phyloP scores from a whole-genome alignment of 2,113 vertebrate species.

The Loxodonta africana region DNA sequence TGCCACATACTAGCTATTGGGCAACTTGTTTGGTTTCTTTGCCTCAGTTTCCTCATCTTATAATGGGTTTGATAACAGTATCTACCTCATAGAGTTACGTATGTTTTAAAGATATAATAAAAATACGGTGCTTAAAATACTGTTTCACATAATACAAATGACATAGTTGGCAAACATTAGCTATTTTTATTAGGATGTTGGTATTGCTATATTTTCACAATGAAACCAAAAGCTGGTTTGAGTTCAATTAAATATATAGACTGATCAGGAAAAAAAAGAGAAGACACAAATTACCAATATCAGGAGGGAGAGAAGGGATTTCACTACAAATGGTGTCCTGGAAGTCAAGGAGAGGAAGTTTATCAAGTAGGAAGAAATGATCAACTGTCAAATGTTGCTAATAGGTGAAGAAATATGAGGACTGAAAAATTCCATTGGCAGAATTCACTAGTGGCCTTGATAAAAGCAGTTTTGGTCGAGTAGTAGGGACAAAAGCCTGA shows the following conservation, averaged over 20 bases:
- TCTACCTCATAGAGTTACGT: background rate
- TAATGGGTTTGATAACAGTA: background rate
- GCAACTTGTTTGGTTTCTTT: background rate
- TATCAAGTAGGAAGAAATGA: background rate
- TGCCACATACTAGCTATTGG: background rate
- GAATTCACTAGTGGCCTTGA: slow-evolving; percentile 2
- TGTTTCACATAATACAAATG: background rate
- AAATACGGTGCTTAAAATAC: background rate
- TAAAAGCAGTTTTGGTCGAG: background rate
- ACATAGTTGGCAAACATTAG: background rate
- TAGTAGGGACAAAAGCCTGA: background rate
- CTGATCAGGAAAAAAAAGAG: background rate
- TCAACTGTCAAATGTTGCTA: too few relatives aligned
- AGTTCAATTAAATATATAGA: background rate
- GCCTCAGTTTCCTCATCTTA: background rate
- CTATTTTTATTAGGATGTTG: background rate
- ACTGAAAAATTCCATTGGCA: background rate
- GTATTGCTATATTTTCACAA: background rate
- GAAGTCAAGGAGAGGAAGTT: background rate
- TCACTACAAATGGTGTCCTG: background rate
- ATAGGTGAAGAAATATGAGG: background rate
- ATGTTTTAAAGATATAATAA: background rate
- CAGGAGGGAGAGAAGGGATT: background rate
- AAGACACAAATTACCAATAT: background rate
- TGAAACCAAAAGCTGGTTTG: background rate